Evolutionary conservation across 1,140 invertebrate species (phyloP), one percentile per base, ranked within the genome.

Genomic region (Drosophila pachea): DNA sequence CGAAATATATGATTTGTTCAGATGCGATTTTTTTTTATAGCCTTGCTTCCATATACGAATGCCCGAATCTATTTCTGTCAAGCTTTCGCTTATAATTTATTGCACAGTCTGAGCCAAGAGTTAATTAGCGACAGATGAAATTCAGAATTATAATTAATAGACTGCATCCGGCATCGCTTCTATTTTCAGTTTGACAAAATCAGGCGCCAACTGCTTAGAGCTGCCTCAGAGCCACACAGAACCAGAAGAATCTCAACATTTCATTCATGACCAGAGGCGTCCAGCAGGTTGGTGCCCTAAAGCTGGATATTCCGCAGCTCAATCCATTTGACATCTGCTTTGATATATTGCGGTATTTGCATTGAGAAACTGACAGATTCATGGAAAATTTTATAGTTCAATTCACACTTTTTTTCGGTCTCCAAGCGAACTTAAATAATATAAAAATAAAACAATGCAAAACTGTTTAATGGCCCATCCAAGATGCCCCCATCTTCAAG

Each of bases 361-460:
- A 22, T 22, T 22, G 14, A 35, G 7, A 7, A 52, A 35, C 35
- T 52, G 32, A 35, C 33, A 52, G 12, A 35, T 73, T 38, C 60
- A 64, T 71, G 78, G 78, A 83, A 84, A 83, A 62, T 78, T 83
- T 74, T 59, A 11, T 7, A 61, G 63, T 73, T 66, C 53, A 69
- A 73, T 84, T 78, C 58, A 49, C 76, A 84, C 72, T 4, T 70
- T 64, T 59, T 33, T 50, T 35, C 22, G 7, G 7, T 12, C 22
- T 22, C 33, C 58, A 53, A 47, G 50, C 56, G 42, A 66, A 33
- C 7, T n/a, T n/a, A 42, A 38, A 38, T 11, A 38, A 38, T 38
- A 38, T 22, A 22, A 22, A 22, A 22, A 22, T 22, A 22, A 22
- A 22, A 22, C 22, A 22, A 22, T 22, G 22, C 22, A 22, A 22